A percentile compares a stretch with the other conserved stretches of the same genome.
phyloP scores from a whole-genome alignment of 2,888 invertebrate genomes.

The Andrena hattorfiana region DNA sequence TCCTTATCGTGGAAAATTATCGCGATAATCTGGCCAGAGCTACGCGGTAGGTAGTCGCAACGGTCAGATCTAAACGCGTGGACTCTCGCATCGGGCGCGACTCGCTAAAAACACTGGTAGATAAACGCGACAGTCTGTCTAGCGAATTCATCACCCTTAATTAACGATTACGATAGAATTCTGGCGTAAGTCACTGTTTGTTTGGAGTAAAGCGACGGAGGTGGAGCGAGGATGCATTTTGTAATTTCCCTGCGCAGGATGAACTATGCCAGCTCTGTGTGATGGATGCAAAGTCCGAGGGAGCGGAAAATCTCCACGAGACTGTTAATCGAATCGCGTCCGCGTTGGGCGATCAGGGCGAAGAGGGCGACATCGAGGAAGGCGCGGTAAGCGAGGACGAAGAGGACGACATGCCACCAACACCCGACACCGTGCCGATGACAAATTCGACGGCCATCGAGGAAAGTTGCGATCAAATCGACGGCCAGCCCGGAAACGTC shows the following conservation, averaged over 20 bases:
- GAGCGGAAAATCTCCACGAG: slow-evolving; percentile 56
- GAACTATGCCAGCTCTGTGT: slow-evolving; percentile 83
- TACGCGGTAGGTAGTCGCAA: slow-evolving; percentile 20
- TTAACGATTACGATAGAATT: neutral
- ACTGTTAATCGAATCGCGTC: slow-evolving; percentile 56
- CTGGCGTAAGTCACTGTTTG: neutral
- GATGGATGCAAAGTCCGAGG: slow-evolving; percentile 78
- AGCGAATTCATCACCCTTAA: neutral
- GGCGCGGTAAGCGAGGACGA: slow-evolving; percentile 74
- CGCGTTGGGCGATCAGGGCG: slow-evolving; percentile 75
- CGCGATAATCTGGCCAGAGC: slow-evolving; percentile 28
- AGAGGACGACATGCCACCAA: slow-evolving; percentile 81
- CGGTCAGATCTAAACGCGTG: slow-evolving; percentile 1
- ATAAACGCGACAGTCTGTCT: neutral
- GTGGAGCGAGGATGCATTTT: neutral
- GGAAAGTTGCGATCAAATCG: slow-evolving; percentile 78
- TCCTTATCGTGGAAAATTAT: slow-evolving; percentile 55
- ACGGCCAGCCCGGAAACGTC: slow-evolving; percentile 66
- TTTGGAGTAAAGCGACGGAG: neutral
- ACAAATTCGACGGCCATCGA: slow-evolving; percentile 75
- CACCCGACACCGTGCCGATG: slow-evolving; percentile 77
- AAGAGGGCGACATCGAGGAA: slow-evolving; percentile 81
- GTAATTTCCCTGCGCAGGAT: slow-evolving; percentile 75
- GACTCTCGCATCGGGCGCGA: neutral
- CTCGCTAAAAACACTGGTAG: neutral